A percentile compares a stretch with the other conserved stretches of the same genome.
phyloP scores from a whole-genome alignment of 1,140 invertebrate genomes.

The Lerema accius region DNA sequence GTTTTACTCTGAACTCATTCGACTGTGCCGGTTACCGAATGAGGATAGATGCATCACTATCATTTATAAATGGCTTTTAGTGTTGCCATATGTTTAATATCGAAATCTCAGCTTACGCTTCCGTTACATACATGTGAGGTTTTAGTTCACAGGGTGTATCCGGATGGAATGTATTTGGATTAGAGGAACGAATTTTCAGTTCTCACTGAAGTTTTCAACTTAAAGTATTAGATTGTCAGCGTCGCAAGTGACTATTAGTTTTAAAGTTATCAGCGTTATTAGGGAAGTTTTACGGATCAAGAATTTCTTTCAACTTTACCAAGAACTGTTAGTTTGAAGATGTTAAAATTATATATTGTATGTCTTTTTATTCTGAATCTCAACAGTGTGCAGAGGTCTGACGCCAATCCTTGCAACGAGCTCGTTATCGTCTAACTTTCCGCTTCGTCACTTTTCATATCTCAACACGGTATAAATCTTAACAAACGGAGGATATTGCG shows the following conservation, averaged over 20 bases:
- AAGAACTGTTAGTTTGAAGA: too few species aligned
- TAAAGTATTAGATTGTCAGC: too few species aligned
- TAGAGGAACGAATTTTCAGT: too few species aligned
- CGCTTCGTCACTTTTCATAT: conserved; percentile 37
- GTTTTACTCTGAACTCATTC: conserved; percentile 30
- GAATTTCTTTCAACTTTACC: neutral
- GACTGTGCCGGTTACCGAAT: conserved; percentile 23
- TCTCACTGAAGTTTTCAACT: too few species aligned
- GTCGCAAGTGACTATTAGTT: too few species aligned
- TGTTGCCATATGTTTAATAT: neutral
- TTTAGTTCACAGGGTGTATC: neutral
- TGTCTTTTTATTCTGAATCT: conserved; percentile 6
- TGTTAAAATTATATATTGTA: too few species aligned
- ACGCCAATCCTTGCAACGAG: conserved; percentile 28
- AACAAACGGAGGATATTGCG: conserved; percentile 9
- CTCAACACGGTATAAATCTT: conserved; percentile 7
- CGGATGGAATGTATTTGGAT: too few species aligned
- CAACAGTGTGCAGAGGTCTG: conserved; percentile 21
- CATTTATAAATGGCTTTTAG: conserved; percentile 11
- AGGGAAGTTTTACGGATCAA: too few species aligned
- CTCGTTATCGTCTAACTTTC: conserved; percentile 41
- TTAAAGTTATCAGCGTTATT: too few species aligned
- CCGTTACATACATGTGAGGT: neutral
- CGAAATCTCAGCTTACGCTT: neutral
- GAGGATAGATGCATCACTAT: conserved; percentile 27